phyloP scores from a whole-genome alignment of 2,888 invertebrate species.

The Dusona sp. region DNA sequence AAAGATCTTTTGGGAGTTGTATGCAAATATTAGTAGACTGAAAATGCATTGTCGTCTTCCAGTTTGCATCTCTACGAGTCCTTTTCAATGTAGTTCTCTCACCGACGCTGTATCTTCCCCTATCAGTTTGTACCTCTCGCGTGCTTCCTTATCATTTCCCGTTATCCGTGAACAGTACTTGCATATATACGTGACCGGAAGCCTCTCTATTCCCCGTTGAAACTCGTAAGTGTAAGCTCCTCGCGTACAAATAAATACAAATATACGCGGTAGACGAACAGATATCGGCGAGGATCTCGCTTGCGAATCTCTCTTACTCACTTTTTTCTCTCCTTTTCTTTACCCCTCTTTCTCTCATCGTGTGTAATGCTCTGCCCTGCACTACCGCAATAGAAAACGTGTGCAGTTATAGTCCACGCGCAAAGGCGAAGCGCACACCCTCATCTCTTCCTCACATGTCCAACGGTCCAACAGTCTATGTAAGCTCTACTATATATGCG shows the following conservation, averaged over 20 bases:
- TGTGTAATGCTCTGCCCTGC: conserved; percentile 30
- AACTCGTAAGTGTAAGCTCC: conserved; percentile 33
- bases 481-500: neutral
- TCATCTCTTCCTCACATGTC: conserved; percentile 60
- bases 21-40: conserved; percentile 9
- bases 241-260: conserved; percentile 28
- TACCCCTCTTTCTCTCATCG: neutral
- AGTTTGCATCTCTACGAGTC: conserved; percentile 14
- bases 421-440: conserved; percentile 57
- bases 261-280: conserved; percentile 46
- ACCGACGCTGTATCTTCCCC: conserved; percentile 53
- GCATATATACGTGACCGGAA: conserved; percentile 56
- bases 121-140: conserved; percentile 49
- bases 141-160: conserved; percentile 66
- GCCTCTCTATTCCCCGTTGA: conserved; percentile 59
- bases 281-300: conserved; percentile 54
- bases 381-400: conserved; percentile 55
- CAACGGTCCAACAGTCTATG: conserved; percentile 45
- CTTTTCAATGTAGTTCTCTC: conserved; percentile 56
- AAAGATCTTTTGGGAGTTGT: conserved; percentile 1
- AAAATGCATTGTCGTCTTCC: conserved; percentile 29
- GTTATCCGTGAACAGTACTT: conserved; percentile 62
- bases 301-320: conserved; percentile 38
- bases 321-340: conserved; percentile 6
- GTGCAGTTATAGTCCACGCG: conserved; percentile 45